Evolutionary conservation across 2,888 invertebrate species (phyloP).

Genomic region (Glaucopsyche alexis): DNA sequence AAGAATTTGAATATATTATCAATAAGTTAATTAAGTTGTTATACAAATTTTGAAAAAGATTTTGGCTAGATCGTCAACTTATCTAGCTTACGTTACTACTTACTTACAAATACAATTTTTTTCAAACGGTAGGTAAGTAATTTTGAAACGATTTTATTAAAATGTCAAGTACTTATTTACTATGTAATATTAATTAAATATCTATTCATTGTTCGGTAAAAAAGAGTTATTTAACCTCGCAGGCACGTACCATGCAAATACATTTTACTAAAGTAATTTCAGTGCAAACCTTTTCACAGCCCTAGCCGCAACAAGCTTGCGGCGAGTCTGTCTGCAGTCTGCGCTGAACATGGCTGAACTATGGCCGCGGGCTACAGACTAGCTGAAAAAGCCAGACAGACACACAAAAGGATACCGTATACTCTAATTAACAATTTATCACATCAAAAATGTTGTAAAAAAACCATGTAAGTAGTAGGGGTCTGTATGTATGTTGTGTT

Average conservation of each 20-base stretch:
- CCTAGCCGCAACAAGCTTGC: neutral
- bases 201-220: too few species aligned
- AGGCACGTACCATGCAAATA: neutral
- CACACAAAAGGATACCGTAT: slow-evolving; percentile 1
- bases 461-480: too few species aligned
- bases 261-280: slow-evolving; percentile 17
- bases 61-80: too few species aligned
- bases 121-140: too few species aligned
- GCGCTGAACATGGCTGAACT: too few species aligned
- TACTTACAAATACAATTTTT: too few species aligned
- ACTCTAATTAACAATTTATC: neutral
- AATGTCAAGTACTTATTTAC: neutral
- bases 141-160: too few species aligned
- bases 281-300: slow-evolving; percentile 9
- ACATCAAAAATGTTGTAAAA: neutral
- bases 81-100: too few species aligned
- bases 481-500: too few species aligned
- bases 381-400: slow-evolving; percentile 25
- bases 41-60: too few species aligned
- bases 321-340: slow-evolving; percentile 13
- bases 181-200: neutral
- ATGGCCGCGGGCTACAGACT: slow-evolving; percentile 19
- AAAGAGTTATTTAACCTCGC: too few species aligned
- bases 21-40: neutral
- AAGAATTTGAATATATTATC: neutral